Base-by-base conservation (phyloP, 2,797 vertebrate species). In the Pampus argenteus region DNA sequence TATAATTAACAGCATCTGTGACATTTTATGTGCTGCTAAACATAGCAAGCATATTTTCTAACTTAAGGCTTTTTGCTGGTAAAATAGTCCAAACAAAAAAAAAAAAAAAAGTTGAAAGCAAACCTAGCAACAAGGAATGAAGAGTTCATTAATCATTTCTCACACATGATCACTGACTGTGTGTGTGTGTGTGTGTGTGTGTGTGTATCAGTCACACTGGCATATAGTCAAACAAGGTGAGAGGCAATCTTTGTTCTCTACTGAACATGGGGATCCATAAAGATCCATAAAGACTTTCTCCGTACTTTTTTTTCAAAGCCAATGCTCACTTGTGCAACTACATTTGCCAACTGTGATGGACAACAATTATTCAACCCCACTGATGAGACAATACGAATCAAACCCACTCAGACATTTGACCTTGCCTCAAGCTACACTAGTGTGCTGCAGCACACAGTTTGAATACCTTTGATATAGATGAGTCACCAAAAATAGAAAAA, bases 351-450 rank as follows among this genome's bases (percentile, higher is more conserved):
- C 51, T 54, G 20, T 59, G 36, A 71, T 74, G 60, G 56, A 63
- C 61, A 66, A 77, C 75, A 69, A 84, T 67, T 69, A 74, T 83
- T 81, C 71, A 51, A n/a, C 52, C 64, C 18, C 28, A 54, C 23
- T 77, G 70, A 79, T 76, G 38, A 55, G 29, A 71, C 71, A 66
- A 66, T n/a, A 57, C 51, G 57, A 83, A 74, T 79, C 67, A 82
- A 54, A 75, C 34, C 17, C 49, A 23, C 38, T 58, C 0, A 10
- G 83, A 72, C 71, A 58, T 76, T 60, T 83, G 77, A 83, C 85
- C 66, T 79, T 68, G 72, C 67, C 74, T 81, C 51, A 40, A 68
- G 59, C 66, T 56, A 20, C 20, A 54, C 5, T 38, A 22, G 13
- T 34, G 31, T 45, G 38, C 26, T 20, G 17, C 23, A 75, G 23